phyloP scores from a whole-genome alignment of 2,888 invertebrate genomes.

The Eupithecia centaureata region DNA sequence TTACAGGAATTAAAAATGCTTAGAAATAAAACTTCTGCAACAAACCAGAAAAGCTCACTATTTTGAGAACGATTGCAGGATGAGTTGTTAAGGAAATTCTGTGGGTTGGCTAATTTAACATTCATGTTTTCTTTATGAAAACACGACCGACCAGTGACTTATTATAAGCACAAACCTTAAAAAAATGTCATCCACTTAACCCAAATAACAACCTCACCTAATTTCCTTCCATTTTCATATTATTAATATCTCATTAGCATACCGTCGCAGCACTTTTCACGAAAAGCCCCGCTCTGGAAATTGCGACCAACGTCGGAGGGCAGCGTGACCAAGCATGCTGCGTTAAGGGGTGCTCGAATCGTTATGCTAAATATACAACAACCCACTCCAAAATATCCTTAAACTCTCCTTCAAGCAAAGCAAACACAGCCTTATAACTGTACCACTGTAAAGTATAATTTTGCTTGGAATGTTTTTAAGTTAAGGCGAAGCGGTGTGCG shows the following conservation, averaged over 20 bases:
- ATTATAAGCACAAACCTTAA: conserved; percentile 2
- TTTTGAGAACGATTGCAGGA: neutral
- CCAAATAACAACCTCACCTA: conserved; percentile 38
- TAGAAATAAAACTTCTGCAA: neutral
- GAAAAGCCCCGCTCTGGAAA: conserved; percentile 73
- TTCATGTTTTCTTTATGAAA: neutral
- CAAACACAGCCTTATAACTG: conserved; percentile 43
- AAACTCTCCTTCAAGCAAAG: conserved; percentile 23
- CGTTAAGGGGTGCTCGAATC: conserved; percentile 81
- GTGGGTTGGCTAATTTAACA: neutral
- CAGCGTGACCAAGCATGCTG: conserved; percentile 83
- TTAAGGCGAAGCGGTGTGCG: conserved; percentile 45
- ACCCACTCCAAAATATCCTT: conserved; percentile 41
- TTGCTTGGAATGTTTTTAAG: conserved; percentile 7
- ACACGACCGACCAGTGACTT: neutral
- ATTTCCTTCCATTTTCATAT: conserved; percentile 47
- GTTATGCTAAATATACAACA: conserved; percentile 76
- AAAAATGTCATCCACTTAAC: conserved; percentile 36
- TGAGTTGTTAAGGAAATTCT: neutral
- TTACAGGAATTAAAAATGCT: neutral
- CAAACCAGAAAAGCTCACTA: neutral
- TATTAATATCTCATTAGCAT: conserved; percentile 54
- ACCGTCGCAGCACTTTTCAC: conserved; percentile 68
- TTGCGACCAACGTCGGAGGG: conserved; percentile 77
- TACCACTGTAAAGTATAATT: conserved; percentile 16